A percentile compares a stretch with the other conserved stretches of the same genome.
Conservation (phyloP, 2,797 vertebrate species). For the Tinamus major region DNA sequence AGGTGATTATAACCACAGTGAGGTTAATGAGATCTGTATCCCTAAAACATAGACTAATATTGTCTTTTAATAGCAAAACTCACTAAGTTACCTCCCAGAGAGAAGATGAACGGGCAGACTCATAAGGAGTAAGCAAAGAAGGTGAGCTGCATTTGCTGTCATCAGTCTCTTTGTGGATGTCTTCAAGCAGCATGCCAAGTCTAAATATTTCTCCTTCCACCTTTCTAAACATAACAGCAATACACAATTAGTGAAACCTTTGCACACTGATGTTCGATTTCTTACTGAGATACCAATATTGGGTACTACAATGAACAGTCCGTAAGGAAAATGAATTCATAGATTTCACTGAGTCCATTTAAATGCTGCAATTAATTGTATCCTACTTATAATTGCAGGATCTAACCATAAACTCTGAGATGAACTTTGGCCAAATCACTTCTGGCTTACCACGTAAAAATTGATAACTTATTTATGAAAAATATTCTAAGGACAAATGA, state of each 20-base stretch:
- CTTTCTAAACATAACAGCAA: constrained; percentile 78
- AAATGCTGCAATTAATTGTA: neutral
- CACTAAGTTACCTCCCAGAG: constrained; percentile 80
- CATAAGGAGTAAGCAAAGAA: neutral
- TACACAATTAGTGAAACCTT: neutral
- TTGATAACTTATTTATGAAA: neutral
- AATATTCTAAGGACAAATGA: neutral
- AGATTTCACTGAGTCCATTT: neutral
- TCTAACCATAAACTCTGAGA: neutral
- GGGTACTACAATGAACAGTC: neutral
- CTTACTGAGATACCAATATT: neutral
- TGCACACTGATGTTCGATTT: neutral
- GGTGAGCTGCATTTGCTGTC: constrained; percentile 70
- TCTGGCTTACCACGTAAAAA: neutral
- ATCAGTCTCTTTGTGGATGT: constrained; percentile 86
- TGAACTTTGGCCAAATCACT: neutral
- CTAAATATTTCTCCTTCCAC: constrained; percentile 90
- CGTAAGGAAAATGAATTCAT: neutral
- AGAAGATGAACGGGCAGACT: constrained; percentile 51
- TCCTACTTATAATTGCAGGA: too few species aligned
- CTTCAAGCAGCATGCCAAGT: constrained; percentile 87
- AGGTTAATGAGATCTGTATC: neutral
- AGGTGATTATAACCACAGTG: neutral
- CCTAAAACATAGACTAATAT: neutral
- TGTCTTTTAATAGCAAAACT: neutral